Conservation (phyloP, 1,140 invertebrate species). For the Potamilus streckersoni region DNA sequence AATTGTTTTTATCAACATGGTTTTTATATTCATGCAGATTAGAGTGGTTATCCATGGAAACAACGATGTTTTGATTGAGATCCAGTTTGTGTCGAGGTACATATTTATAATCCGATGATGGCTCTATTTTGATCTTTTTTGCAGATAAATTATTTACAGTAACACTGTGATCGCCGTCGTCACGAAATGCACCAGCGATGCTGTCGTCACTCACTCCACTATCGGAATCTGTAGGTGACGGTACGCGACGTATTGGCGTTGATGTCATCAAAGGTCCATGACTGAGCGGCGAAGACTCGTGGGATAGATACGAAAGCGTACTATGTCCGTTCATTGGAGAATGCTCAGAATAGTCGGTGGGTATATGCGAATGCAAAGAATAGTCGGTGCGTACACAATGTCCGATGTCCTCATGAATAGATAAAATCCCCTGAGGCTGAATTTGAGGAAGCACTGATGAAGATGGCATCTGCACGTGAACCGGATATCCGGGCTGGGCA, state of each 20-base stretch:
- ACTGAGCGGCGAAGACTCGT: background rate
- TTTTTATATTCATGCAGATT: too few species aligned
- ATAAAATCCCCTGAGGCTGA: too few species aligned
- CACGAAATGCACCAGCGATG: too few species aligned
- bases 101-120: too few species aligned
- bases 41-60: too few species aligned
- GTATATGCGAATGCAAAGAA: background rate
- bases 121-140: too few species aligned
- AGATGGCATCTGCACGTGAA: constrained; percentile 25
- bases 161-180: too few species aligned
- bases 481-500: constrained; percentile 8
- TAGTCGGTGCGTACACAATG: background rate
- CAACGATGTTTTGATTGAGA: too few species aligned
- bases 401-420: too few species aligned
- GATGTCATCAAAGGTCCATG: background rate
- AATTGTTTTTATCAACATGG: too few species aligned
- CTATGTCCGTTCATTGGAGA: background rate
- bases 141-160: too few species aligned
- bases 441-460: constrained; percentile 3
- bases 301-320: background rate
- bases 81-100: too few species aligned
- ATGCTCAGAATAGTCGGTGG: background rate
- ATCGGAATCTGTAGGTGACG: constrained; percentile 29
- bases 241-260: constrained; percentile 16
- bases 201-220: constrained; percentile 26